Conservation (phyloP, 2,113 vertebrate genomes). For the Lasiurus borealis region DNA sequence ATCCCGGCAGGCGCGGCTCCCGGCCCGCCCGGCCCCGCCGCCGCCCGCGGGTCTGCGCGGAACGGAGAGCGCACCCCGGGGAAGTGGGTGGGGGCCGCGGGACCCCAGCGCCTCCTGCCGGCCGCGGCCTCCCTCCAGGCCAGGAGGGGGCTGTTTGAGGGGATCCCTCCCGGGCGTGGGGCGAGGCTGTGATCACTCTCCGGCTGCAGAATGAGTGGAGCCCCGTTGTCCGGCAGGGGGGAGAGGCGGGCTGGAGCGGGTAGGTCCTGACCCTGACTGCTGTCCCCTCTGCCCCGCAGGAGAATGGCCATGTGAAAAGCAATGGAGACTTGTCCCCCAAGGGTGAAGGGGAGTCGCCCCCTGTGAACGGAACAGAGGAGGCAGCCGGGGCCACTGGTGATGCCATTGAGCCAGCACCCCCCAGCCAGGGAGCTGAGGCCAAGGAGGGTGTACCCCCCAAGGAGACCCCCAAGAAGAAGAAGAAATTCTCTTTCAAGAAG, state of each 20-base stretch:
- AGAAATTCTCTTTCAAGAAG: conserved; percentile 98
- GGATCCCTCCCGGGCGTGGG: background rate
- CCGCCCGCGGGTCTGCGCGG: conserved; percentile 50
- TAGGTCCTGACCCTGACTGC: conserved; percentile 50
- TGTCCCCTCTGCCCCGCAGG: conserved; percentile 86
- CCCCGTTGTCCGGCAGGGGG: background rate
- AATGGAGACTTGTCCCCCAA: conserved; percentile 95
- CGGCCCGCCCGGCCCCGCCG: background rate
- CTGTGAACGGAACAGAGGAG: conserved; percentile 92
- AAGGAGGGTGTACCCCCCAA: conserved; percentile 91
- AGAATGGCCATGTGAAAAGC: conserved; percentile 96
- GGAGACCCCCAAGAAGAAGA: conserved; percentile 97
- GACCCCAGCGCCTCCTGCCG: conserved; percentile 81
- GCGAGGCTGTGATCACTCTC: background rate
- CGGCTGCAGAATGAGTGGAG: background rate
- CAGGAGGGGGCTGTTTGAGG: conserved; percentile 46
- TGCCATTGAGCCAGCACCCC: conserved; percentile 92
- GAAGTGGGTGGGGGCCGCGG: conserved; percentile 49
- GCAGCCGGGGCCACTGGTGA: conserved; percentile 91
- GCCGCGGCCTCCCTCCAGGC: conserved; percentile 52
- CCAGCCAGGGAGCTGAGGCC: conserved; percentile 89
- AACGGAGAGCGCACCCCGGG: conserved; percentile 45
- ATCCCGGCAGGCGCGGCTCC: background rate
- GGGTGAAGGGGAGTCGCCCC: conserved; percentile 87
- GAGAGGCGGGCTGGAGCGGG: conserved; percentile 27